phyloP scores from a whole-genome alignment of 2,797 vertebrate species.

The Dendrocincla tyrannina region DNA sequence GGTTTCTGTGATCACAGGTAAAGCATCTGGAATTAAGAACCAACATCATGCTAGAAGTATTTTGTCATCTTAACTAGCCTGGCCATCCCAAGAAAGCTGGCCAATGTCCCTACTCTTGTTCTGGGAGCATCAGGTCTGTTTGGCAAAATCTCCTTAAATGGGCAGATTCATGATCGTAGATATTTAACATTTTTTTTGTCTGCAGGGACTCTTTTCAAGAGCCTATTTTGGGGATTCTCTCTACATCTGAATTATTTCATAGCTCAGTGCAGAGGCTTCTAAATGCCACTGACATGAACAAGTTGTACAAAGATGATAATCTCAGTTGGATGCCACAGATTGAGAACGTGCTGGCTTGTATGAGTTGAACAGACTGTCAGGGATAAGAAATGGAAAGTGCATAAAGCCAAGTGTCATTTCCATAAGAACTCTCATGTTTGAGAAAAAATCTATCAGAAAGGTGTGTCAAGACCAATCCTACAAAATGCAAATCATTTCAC shows the following conservation, averaged over 20 bases:
- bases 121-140: not conserved
- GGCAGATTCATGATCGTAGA: not conserved
- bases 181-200: conserved; percentile 14
- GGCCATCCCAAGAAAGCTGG: not conserved
- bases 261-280: conserved; percentile 24
- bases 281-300: conserved; percentile 65
- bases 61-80: not conserved
- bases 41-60: not conserved
- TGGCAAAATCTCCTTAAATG: not conserved
- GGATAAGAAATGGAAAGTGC: conserved; percentile 39
- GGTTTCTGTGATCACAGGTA: not conserved
- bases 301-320: conserved; percentile 51
- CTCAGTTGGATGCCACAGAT: conserved; percentile 15
- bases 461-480: conserved; percentile 22
- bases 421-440: conserved; percentile 1
- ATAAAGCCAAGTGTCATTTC: conserved; percentile 57
- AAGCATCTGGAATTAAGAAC: not conserved
- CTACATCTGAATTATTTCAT: conserved; percentile 50
- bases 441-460: conserved; percentile 47
- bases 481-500: conserved; percentile 45
- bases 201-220: not conserved
- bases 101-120: not conserved
- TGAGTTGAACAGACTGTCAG: not conserved
- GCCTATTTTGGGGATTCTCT: conserved; percentile 28
- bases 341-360: not conserved